phyloP scores from a whole-genome alignment of 2,888 invertebrate genomes.

The Parasteatoda lunata region DNA sequence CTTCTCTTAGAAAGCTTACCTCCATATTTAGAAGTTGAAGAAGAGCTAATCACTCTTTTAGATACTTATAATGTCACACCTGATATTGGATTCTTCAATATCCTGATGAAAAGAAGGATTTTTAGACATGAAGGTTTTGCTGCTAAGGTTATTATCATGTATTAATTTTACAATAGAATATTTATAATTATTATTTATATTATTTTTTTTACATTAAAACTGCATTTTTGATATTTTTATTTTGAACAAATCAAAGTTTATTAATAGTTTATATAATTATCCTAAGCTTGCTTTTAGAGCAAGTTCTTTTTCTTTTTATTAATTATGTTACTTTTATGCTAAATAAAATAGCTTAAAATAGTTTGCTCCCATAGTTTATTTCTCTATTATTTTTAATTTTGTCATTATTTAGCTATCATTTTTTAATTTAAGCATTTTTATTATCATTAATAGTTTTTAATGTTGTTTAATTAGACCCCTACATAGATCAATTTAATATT shows the following conservation, averaged over 20 bases:
- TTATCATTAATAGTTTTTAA: too few species aligned
- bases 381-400: too few species aligned
- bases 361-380: too few species aligned
- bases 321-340: too few species aligned
- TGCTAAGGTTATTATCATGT: conserved; percentile 78
- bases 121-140: conserved; percentile 81
- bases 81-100: conserved; percentile 89
- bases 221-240: not conserved
- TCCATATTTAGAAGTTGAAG: conserved; percentile 81
- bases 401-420: too few species aligned
- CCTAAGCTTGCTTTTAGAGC: not conserved
- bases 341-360: too few species aligned
- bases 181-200: not conserved
- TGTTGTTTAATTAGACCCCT: too few species aligned
- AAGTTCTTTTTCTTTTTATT: not conserved
- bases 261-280: too few species aligned
- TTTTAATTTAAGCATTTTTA: too few species aligned
- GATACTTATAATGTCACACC: conserved; percentile 79
- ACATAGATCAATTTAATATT: too few species aligned
- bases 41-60: conserved; percentile 80
- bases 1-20: conserved; percentile 84
- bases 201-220: not conserved
- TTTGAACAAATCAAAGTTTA: not conserved
- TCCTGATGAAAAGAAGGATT: conserved; percentile 87
- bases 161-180: not conserved